A percentile compares a stretch with the other conserved stretches of the same genome.
phyloP scores from a whole-genome alignment of 2,888 invertebrate genomes.

The Apodemia duryi region DNA sequence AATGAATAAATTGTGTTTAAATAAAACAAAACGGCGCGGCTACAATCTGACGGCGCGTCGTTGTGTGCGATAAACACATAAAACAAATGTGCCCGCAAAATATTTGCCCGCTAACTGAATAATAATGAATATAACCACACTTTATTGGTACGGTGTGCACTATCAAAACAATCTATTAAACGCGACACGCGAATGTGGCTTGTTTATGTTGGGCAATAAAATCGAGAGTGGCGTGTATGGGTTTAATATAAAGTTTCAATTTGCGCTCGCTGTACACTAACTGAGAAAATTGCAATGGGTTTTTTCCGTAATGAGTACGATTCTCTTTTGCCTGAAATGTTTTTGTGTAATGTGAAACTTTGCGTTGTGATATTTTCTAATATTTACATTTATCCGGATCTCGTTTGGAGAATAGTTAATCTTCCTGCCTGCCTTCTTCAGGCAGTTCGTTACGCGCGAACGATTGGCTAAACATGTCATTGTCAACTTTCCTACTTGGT shows the following conservation, averaged over 20 bases:
- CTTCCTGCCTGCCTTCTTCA: too few species aligned
- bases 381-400: too few species aligned
- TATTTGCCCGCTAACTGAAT: conserved; percentile 59
- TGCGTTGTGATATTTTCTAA: too few species aligned
- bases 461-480: too few species aligned
- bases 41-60: conserved; percentile 29
- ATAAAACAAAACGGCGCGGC: conserved; percentile 38
- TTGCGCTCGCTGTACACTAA: conserved; percentile 4
- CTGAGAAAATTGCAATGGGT: conserved; percentile 7
- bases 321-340: neutral
- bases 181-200: conserved; percentile 24
- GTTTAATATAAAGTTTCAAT: conserved; percentile 7
- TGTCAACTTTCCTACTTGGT: too few species aligned
- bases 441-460: too few species aligned
- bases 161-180: conserved; percentile 17
- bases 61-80: conserved; percentile 37
- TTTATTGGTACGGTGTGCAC: conserved; percentile 21
- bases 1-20: conserved; percentile 54
- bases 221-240: conserved; percentile 24
- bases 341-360: neutral
- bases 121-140: conserved; percentile 43
- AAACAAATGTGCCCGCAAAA: conserved; percentile 42
- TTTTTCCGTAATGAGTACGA: conserved; percentile 4
- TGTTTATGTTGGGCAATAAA: conserved; percentile 26
- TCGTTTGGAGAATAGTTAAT: too few species aligned